phyloP scores from a whole-genome alignment of 2,113 vertebrate species.

The Telmatochromis sp. region DNA sequence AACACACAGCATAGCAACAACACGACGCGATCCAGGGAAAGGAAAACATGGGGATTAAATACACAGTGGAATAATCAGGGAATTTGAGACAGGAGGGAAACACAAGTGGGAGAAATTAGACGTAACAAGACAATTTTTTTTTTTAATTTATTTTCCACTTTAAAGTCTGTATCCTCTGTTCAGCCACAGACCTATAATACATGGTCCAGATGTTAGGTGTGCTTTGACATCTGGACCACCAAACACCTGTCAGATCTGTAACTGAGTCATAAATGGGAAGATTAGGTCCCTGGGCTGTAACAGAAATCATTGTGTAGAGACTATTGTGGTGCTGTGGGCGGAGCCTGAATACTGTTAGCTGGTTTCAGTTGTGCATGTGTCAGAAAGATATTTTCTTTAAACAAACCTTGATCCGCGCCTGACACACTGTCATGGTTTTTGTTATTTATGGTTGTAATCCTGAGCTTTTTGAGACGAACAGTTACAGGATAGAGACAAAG shows the following conservation, averaged over 20 bases:
- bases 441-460: neutral
- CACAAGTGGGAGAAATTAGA: neutral
- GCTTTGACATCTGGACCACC: neutral
- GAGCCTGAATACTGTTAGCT: neutral
- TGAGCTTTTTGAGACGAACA: neutral
- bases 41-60: neutral
- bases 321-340: neutral
- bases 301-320: neutral
- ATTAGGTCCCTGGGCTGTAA: neutral
- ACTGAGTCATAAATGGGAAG: neutral
- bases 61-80: neutral
- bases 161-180: neutral
- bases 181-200: neutral
- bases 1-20: neutral
- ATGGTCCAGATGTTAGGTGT: neutral
- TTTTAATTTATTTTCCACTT: neutral
- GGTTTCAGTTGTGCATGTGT: neutral
- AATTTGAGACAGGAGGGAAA: neutral
- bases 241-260: neutral
- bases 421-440: neutral
- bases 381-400: neutral
- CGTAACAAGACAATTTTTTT: neutral
- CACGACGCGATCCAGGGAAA: rapidly evolving
- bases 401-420: neutral
- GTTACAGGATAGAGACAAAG: neutral